A percentile compares a stretch with the other conserved stretches of the same genome.
Conservation (phyloP, 2,888 invertebrate genomes). For the Xestia ashworthii region DNA sequence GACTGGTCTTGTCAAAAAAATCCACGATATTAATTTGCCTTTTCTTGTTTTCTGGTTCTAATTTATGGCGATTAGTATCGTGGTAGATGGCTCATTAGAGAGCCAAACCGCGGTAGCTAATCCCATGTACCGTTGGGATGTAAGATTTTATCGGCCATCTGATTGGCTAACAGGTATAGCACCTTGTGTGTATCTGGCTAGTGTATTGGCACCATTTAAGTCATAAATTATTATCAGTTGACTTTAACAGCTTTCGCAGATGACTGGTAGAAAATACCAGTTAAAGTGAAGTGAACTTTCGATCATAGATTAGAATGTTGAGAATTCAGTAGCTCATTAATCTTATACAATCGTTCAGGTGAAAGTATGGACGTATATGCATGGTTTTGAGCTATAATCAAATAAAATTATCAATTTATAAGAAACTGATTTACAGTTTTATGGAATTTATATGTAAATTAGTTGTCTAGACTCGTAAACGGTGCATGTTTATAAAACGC, state of each 20-base stretch:
- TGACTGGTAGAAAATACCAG: constrained; percentile 15
- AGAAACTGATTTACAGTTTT: constrained; percentile 2
- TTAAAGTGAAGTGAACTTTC: constrained; percentile 23
- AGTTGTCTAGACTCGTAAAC: constrained; percentile 1
- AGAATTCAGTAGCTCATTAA: constrained; percentile 18
- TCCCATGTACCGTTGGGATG: constrained; percentile 24
- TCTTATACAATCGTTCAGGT: constrained; percentile 2
- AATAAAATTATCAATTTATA: constrained; percentile 13
- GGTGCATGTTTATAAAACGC: neutral
- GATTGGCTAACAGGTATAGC: constrained; percentile 27
- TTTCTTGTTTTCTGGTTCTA: constrained; percentile 18
- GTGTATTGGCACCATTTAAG: constrained; percentile 19
- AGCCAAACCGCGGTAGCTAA: constrained; percentile 6
- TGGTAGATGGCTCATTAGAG: neutral
- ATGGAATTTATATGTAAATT: constrained; percentile 26
- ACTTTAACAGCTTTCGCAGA: constrained; percentile 39
- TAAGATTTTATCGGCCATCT: constrained; percentile 15
- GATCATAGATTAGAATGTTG: constrained; percentile 4
- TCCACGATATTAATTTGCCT: neutral
- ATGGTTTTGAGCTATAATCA: constrained; percentile 17
- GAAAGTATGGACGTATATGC: constrained; percentile 29
- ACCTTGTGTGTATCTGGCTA: constrained; percentile 10
- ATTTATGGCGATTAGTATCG: constrained; percentile 1
- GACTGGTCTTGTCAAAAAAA: constrained; percentile 23
- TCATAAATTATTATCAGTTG: constrained; percentile 36